phyloP scores from a whole-genome alignment of 1,140 invertebrate genomes.

The Mercenaria mercenaria region DNA sequence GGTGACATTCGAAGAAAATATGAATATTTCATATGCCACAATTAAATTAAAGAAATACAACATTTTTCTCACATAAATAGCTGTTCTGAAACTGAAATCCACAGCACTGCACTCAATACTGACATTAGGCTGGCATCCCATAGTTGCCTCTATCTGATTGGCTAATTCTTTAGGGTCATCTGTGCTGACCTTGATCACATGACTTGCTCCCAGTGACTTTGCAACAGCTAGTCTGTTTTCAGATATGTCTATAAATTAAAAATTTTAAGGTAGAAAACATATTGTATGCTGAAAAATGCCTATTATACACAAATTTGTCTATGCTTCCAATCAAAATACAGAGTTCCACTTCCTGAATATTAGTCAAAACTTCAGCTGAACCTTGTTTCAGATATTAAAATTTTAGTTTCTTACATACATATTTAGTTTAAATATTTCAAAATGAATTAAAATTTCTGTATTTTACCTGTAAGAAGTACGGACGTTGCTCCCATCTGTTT shows the following conservation, averaged over 20 bases:
- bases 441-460: too few relatives aligned
- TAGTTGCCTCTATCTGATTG: slow-evolving; percentile 88
- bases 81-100: slow-evolving; percentile 71
- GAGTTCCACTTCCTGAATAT: too few relatives aligned
- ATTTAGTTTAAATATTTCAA: too few relatives aligned
- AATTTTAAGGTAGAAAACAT: neutral
- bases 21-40: too few relatives aligned
- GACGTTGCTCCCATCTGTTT: slow-evolving; percentile 95
- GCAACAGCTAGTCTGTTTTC: slow-evolving; percentile 92
- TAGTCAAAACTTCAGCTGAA: too few relatives aligned
- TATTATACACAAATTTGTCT: too few relatives aligned
- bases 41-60: neutral
- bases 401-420: too few relatives aligned
- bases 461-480: slow-evolving; percentile 93
- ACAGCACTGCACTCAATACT: slow-evolving; percentile 95
- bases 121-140: slow-evolving; percentile 91
- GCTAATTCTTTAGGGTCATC: slow-evolving; percentile 87
- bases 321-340: too few relatives aligned
- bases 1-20: too few relatives aligned
- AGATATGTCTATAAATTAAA: slow-evolving; percentile 89
- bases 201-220: slow-evolving; percentile 93
- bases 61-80: slow-evolving; percentile 68
- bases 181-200: slow-evolving; percentile 87
- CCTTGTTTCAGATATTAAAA: too few relatives aligned
- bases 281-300: too few relatives aligned